Evolutionary conservation across 2,888 invertebrate genomes (phyloP).

Genomic region (Nymphalis urticae): DNA sequence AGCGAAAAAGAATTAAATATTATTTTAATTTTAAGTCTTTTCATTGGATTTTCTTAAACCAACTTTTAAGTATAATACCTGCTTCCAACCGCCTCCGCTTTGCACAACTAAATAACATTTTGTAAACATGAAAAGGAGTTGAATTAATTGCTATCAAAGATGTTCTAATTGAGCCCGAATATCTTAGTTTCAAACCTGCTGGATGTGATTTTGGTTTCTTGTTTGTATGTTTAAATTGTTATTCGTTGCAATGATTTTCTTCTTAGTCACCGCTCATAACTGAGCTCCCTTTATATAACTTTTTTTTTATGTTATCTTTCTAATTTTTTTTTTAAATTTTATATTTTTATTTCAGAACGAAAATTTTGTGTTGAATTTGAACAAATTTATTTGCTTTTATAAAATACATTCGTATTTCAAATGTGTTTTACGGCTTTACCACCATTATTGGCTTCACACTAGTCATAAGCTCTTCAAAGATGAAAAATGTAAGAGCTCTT

Average conservation of each 20-base stretch:
- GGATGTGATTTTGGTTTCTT: conserved; percentile 11
- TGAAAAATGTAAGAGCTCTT: conserved; percentile 15
- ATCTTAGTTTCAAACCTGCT: conserved; percentile 21
- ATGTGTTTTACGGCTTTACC: conserved; percentile 8
- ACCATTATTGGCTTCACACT: conserved; percentile 12
- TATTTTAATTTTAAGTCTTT: no score
- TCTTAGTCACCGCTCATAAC: no score
- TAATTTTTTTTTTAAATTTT: no score
- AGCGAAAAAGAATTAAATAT: no score
- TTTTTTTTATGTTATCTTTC: no score
- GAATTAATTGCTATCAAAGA: neutral
- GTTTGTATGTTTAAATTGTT: conserved; percentile 6
- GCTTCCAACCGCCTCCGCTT: neutral
- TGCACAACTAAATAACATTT: neutral
- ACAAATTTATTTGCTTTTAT: neutral
- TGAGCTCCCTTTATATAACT: no score
- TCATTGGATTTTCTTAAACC: no score
- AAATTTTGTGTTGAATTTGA: no score
- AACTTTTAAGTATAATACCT: no score
- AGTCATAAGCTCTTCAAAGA: conserved; percentile 11
- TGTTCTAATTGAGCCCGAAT: conserved; percentile 12
- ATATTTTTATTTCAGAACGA: no score
- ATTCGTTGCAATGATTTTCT: neutral
- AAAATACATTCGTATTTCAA: neutral
- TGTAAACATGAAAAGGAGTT: neutral